Percentiles rank a stretch among this genome's conserved stretches.
These are phyloP conservation scores for Toxostoma redivivum DNA, from an alignment of 2,113 vertebrate species.

Conservation along the genomic window DNA sequence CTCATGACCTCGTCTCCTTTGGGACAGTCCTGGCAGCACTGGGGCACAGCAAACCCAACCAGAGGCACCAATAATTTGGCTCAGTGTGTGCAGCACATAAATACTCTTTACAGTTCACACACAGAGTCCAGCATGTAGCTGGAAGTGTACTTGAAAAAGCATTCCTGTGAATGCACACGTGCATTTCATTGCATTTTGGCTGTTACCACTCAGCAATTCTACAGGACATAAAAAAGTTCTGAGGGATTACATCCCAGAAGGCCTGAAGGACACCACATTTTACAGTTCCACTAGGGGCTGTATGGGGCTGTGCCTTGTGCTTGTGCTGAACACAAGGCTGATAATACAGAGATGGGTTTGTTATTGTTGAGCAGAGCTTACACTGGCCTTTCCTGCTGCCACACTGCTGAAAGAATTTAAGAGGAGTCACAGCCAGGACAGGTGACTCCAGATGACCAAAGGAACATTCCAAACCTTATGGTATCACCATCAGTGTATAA, in stretches of 20 bases:
- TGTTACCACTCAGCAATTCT: background rate
- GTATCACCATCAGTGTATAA: too few species aligned
- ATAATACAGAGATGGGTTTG: background rate
- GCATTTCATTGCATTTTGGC: background rate
- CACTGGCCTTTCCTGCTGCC: background rate
- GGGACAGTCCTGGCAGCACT: background rate
- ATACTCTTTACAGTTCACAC: background rate
- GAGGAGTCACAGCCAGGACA: background rate
- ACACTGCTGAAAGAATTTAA: background rate
- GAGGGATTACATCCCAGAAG: background rate
- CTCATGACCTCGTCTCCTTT: background rate
- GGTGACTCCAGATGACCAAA: background rate
- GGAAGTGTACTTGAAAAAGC: background rate
- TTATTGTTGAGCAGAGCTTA: background rate
- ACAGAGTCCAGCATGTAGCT: background rate
- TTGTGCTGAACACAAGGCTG: background rate
- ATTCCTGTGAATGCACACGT: background rate
- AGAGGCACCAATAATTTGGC: background rate
- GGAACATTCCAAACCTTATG: background rate
- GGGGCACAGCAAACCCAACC: background rate
- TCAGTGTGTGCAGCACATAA: background rate
- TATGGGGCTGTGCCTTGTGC: background rate
- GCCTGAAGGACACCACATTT: background rate
- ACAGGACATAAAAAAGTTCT: background rate
- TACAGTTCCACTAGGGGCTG: background rate